Evolutionary conservation across 35 echinoderm and acorn worm genomes (phyloP).

Genomic region (Anneissia japonica): DNA sequence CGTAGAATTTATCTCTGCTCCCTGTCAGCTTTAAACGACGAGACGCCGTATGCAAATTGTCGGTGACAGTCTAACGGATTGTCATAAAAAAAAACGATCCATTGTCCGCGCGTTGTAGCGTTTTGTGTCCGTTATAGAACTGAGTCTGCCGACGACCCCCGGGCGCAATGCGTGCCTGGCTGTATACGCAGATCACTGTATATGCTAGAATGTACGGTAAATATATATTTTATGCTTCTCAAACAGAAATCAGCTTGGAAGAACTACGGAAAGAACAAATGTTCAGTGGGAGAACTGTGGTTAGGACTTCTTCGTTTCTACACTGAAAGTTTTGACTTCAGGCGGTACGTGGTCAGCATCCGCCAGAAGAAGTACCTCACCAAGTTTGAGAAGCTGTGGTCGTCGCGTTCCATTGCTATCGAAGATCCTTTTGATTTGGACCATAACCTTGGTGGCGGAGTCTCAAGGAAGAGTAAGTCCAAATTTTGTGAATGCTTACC

Average conservation of each 20-base stretch:
- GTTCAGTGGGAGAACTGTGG: conserved; percentile 63
- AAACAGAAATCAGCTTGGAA: conserved; percentile 54
- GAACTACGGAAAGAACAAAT: conserved; percentile 29
- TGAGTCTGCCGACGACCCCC: no score
- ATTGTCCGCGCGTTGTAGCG: no score
- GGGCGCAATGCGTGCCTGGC: no score
- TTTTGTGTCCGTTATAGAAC: no score
- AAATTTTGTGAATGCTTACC: not conserved
- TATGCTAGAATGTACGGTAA: no score
- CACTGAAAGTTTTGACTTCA: conserved; percentile 84
- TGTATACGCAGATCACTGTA: no score
- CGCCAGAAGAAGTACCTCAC: conserved; percentile 63
- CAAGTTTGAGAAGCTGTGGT: conserved; percentile 92
- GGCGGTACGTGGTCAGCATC: conserved; percentile 69
- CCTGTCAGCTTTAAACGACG: no score
- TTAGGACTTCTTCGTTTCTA: conserved; percentile 84
- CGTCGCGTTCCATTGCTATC: conserved; percentile 56
- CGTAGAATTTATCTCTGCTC: no score
- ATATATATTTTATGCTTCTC: not conserved
- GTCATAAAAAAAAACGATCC: no score
- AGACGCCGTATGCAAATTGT: no score
- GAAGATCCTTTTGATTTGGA: conserved; percentile 94
- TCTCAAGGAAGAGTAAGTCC: conserved; percentile 80
- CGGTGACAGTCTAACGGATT: no score
- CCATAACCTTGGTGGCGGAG: conserved; percentile 82